Conservation (phyloP, 2,888 invertebrate species). For the Cistogaster globosa region DNA sequence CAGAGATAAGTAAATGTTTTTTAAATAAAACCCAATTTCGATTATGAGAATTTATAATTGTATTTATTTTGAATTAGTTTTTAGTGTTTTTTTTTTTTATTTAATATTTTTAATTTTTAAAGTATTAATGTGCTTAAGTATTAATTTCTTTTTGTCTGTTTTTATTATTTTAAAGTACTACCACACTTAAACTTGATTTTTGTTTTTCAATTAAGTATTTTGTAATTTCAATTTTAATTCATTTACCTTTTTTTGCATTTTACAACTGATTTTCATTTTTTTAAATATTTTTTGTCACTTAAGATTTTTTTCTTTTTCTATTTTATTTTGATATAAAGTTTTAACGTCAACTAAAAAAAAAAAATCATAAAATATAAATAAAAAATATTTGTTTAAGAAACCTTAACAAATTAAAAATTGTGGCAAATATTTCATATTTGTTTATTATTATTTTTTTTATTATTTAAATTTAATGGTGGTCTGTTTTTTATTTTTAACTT, state of each 20-base stretch:
- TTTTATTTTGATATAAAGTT: neutral
- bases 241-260: conserved; percentile 30
- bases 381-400: neutral
- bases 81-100: conserved; percentile 47
- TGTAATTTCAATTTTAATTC: conserved; percentile 48
- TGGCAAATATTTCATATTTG: neutral
- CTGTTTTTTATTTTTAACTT: conserved; percentile 67
- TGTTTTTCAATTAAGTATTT: conserved; percentile 10
- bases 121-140: conserved; percentile 48
- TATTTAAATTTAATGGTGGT: conserved; percentile 72
- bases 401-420: neutral
- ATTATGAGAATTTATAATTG: conserved; percentile 59
- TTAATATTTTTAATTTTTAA: conserved; percentile 40
- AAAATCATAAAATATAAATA: no score
- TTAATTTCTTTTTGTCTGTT: conserved; percentile 33
- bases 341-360: neutral
- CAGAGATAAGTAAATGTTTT: no score
- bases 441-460: conserved; percentile 71
- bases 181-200: conserved; percentile 46
- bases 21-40: conserved; percentile 22
- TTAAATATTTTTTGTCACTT: neutral
- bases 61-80: conserved; percentile 62
- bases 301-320: neutral
- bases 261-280: conserved; percentile 11
- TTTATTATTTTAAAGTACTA: conserved; percentile 45